Base-by-base conservation (phyloP, 2,113 vertebrate species). In the Pandion haliaetus region DNA sequence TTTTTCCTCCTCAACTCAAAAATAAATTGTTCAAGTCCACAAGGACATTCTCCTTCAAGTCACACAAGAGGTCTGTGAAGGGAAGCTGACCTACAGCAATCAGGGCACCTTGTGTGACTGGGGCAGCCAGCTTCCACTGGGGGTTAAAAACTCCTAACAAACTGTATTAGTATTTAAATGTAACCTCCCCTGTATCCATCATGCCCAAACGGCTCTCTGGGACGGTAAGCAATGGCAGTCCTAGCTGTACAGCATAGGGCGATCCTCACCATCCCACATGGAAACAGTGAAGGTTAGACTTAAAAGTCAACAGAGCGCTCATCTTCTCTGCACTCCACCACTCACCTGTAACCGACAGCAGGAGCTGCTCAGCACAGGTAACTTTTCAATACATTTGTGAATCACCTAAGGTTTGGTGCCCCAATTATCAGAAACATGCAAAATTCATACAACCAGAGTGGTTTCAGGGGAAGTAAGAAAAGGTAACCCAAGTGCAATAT, bases 121-220 rank as follows among this genome's bases (percentile, higher is more conserved):
- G 2, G 49, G 19, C 1, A 1, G 1, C 20, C 93, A 70, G 34
- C 36, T 70, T 77, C 28, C 50, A 29, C 1, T 1, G 0, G 14
- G 8, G 34, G 23, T 14, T 32, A 66, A 44, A 70, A 55, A 32
- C 42, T 36, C 61, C 38, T 42, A 20, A 49, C 28, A 65, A 73
- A 55, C 14, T 0, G 0, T 5, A 29, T 17, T 12, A 47, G 8
- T 29, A 77, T 44, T 70, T 78, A 86, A 67, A 55, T 24, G n/a
- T 49, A 40, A 77, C 20, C 38, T 72, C 44, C 32, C 19, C 49
- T 15, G 40, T 9, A 25, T 14, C 36, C 36, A 34, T 17, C 10
- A 9, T 8, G 62, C 44, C 24, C 26, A 59, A 74, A 61, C 6
- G 3, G 66, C 49, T 80, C n/a, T 82, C 49, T 10, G 1, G 65